Evolutionary conservation across 2,113 vertebrate genomes (phyloP).

Genomic region (Polyodon spathula): DNA sequence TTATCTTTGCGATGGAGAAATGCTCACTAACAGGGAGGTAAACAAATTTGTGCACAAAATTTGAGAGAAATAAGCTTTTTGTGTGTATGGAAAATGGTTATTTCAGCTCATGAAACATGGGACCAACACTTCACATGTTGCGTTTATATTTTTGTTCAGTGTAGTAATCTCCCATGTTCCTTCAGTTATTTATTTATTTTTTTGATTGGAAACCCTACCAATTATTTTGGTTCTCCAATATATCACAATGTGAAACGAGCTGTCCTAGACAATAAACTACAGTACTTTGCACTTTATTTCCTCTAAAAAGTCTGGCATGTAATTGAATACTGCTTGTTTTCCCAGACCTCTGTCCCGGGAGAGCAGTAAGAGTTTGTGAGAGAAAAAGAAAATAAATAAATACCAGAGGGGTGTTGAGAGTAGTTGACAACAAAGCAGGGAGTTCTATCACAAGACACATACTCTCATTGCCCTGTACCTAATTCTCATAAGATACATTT

Average conservation of each 20-base stretch:
- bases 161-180: too few relatives aligned
- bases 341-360: conserved; percentile 27
- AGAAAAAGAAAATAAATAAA: conserved; percentile 21
- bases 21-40: too few relatives aligned
- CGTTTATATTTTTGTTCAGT: too few relatives aligned
- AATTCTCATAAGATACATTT: conserved; percentile 20
- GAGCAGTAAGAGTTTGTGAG: conserved; percentile 17
- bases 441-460: conserved; percentile 27
- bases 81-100: too few relatives aligned
- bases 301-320: conserved; percentile 39
- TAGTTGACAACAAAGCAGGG: conserved; percentile 24
- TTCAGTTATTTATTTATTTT: too few relatives aligned
- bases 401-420: conserved; percentile 15
- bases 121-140: too few relatives aligned
- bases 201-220: too few relatives aligned
- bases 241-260: conserved; percentile 1
- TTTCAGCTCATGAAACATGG: too few relatives aligned
- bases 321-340: conserved; percentile 36
- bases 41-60: too few relatives aligned
- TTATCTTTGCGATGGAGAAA: too few relatives aligned
- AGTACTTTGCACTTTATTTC: conserved; percentile 31
- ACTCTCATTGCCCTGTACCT: conserved; percentile 13
- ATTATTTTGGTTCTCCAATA: too few relatives aligned
- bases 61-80: too few relatives aligned
- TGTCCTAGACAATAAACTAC: conserved; percentile 30